phyloP scores from a whole-genome alignment of 1,140 invertebrate species.

The Drosophila watanabei region DNA sequence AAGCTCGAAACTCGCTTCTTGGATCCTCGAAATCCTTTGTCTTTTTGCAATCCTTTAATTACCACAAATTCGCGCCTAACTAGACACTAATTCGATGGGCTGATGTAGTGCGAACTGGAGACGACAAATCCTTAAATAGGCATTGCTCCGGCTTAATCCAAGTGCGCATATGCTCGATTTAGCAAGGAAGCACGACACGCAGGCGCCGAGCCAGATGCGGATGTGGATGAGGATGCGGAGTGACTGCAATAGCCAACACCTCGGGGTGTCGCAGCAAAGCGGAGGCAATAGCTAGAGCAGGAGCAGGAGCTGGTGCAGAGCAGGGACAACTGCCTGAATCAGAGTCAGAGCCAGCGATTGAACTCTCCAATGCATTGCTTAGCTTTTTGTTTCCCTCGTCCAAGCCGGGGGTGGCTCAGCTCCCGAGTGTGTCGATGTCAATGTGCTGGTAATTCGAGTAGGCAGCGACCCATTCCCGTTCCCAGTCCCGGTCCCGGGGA shows the following conservation, averaged over 20 bases:
- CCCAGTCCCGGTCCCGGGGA: background rate
- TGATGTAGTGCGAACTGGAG: constrained; percentile 16
- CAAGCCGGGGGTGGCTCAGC: constrained; percentile 25
- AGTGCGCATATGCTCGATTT: constrained; percentile 75
- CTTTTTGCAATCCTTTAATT: constrained; percentile 16
- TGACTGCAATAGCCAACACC: constrained; percentile 80
- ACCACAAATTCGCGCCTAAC: background rate
- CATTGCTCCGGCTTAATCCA: constrained; percentile 50
- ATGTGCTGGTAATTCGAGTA: constrained; percentile 73
- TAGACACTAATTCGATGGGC: constrained; percentile 10
- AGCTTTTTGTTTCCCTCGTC: constrained; percentile 32
- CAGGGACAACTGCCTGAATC: constrained; percentile 62
- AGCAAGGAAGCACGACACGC: constrained; percentile 10
- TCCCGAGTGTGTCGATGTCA: constrained; percentile 59
- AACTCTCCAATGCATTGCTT: constrained; percentile 48
- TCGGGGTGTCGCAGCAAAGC: constrained; percentile 80
- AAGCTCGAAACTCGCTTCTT: background rate
- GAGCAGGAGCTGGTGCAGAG: constrained; percentile 3
- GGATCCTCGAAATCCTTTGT: background rate
- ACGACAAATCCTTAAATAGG: constrained; percentile 26
- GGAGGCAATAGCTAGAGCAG: constrained; percentile 39
- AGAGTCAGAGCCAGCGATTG: constrained; percentile 29
- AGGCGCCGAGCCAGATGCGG: constrained; percentile 12
- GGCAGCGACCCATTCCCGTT: constrained; percentile 32
- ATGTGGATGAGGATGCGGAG: constrained; percentile 28